These are phyloP conservation scores for Phylloscopus trochiloides DNA, from an alignment of 2,113 vertebrate genomes.

Conservation along the genomic window DNA sequence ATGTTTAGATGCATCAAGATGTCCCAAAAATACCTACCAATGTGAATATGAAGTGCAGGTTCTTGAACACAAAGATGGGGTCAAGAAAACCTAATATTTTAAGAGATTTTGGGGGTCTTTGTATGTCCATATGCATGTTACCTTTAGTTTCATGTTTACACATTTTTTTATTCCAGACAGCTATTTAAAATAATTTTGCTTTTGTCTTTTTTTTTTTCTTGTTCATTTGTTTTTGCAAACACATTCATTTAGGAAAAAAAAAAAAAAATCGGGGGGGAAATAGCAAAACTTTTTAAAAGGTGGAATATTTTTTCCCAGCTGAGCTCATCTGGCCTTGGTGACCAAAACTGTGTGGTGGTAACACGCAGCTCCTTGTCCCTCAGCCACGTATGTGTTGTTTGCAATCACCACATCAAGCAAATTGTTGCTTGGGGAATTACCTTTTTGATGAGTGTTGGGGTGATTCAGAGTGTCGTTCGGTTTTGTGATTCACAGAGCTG, in stretches of 20 bases:
- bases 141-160: neutral
- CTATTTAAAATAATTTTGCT: neutral
- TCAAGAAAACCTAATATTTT: neutral
- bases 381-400: neutral
- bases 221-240: neutral
- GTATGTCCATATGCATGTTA: neutral
- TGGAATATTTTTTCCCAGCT: neutral
- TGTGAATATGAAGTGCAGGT: neutral
- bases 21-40: neutral
- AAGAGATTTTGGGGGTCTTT: neutral
- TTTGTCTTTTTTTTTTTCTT: neutral
- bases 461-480: slow-evolving; percentile 32
- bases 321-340: neutral
- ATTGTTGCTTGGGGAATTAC: slow-evolving; percentile 47
- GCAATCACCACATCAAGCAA: slow-evolving; percentile 7
- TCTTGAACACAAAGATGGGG: neutral
- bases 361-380: neutral
- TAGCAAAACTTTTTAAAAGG: neutral
- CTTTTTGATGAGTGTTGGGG: slow-evolving; percentile 35
- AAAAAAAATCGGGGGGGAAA: neutral
- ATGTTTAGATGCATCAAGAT: neutral
- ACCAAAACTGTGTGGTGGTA: neutral
- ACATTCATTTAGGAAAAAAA: neutral
- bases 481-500: slow-evolving; percentile 24
- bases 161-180: neutral